Percentiles rank a stretch among this genome's conserved stretches.
Conservation (phyloP, 2,113 vertebrate species). For the Notothenia rossii region DNA sequence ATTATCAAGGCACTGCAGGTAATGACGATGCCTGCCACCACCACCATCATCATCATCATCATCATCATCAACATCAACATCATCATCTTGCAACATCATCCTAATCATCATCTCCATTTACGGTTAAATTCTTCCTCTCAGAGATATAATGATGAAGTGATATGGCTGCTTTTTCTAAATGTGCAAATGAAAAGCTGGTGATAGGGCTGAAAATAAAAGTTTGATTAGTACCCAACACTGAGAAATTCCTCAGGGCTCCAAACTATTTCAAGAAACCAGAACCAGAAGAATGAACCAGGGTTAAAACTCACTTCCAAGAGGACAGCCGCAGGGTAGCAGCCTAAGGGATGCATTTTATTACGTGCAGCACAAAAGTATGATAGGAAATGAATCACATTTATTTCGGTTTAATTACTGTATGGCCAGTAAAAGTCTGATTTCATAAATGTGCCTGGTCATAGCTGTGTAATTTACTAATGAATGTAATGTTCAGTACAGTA, state of each 20-base stretch:
- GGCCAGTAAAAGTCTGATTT: not conserved
- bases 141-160: not conserved
- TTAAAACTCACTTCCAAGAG: not conserved
- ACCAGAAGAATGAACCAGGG: not conserved
- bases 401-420: too few relatives aligned
- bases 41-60: not conserved
- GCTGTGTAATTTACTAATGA: not conserved
- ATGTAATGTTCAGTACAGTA: not conserved
- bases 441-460: not conserved
- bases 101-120: not conserved
- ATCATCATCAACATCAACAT: too few relatives aligned
- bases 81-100: not conserved
- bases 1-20: not conserved
- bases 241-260: not conserved
- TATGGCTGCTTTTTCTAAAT: not conserved
- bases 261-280: conserved; percentile 9
- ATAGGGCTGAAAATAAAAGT: not conserved
- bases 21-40: not conserved
- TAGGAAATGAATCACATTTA: too few relatives aligned
- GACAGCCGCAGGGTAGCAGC: not conserved
- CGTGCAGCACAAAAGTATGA: not conserved
- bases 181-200: not conserved
- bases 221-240: not conserved
- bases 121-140: not conserved
- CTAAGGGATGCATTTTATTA: not conserved